phyloP scores from a whole-genome alignment of 2,113 vertebrate genomes.

The Caretta caretta region DNA sequence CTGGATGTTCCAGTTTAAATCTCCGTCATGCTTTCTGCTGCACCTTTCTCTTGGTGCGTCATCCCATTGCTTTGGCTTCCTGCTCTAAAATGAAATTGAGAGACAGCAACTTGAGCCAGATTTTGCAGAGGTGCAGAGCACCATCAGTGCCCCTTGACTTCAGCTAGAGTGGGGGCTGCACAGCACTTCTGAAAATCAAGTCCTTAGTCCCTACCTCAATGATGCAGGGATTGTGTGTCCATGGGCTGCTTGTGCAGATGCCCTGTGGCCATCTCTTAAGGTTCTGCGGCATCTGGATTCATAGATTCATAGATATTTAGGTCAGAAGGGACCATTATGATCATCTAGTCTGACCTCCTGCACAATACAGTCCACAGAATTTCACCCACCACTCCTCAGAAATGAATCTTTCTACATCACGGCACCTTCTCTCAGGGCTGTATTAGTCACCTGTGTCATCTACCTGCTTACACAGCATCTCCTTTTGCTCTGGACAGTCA shows the following conservation, averaged over 20 bases:
- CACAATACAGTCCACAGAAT: too few relatives aligned
- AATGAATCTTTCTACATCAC: not conserved
- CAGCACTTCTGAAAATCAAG: not conserved
- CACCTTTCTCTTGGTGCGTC: not conserved
- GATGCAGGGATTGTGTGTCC: not conserved
- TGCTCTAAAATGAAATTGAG: not conserved
- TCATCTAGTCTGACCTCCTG: too few relatives aligned
- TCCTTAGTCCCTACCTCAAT: not conserved
- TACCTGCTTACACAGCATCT: not conserved
- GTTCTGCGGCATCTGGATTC: not conserved
- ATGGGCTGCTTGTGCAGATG: not conserved
- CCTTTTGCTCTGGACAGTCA: not conserved
- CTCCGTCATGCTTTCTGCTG: not conserved
- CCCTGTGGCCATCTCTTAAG: not conserved
- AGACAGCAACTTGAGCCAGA: not conserved
- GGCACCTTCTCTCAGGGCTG: not conserved
- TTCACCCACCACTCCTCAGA: too few relatives aligned
- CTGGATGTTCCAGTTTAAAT: not conserved
- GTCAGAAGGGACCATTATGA: too few relatives aligned
- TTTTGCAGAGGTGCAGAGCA: not conserved
- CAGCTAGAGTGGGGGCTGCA: not conserved
- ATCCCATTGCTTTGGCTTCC: not conserved
- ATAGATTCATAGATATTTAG: too few relatives aligned
- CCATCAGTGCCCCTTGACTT: not conserved
- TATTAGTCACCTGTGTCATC: not conserved